Evolutionary conservation across 2,888 invertebrate species (phyloP).

Genomic region (Zonitis immaculata): DNA sequence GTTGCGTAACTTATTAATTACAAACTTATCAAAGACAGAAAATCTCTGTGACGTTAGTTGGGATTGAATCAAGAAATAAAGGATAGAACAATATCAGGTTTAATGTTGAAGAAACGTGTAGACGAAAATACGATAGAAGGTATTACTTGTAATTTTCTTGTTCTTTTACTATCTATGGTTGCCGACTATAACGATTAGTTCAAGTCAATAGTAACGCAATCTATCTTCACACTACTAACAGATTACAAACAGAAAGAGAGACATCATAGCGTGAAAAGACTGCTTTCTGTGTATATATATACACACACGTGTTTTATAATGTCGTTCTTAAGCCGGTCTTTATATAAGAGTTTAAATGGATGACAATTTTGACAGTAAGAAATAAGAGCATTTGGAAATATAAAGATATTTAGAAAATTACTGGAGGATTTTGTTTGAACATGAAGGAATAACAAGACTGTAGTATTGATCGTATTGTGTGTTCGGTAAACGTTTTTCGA

Average conservation of each 20-base stretch:
- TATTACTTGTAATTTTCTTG: constrained; percentile 41
- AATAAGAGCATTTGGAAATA: not conserved
- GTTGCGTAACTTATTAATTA: constrained; percentile 23
- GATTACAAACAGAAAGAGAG: constrained; percentile 44
- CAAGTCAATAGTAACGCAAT: constrained; percentile 44
- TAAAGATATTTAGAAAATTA: not conserved
- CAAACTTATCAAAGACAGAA: constrained; percentile 20
- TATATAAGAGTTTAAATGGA: constrained; percentile 22
- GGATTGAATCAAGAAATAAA: constrained; percentile 18
- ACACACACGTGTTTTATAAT: not conserved
- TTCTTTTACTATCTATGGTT: constrained; percentile 39
- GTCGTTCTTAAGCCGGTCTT: constrained; percentile 24
- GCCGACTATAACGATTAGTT: constrained; percentile 42
- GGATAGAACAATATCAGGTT: constrained; percentile 19
- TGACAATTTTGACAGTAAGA: constrained; percentile 2
- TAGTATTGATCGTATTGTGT: not conserved
- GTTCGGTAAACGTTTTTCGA: not conserved
- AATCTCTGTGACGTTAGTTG: constrained; percentile 4
- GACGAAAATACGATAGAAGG: too few relatives aligned
- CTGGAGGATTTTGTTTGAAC: not conserved
- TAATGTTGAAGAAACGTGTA: constrained; percentile 22
- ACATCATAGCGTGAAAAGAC: constrained; percentile 36
- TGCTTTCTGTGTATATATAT: constrained; percentile 25
- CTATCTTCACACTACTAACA: constrained; percentile 44
- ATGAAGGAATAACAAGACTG: not conserved